A percentile compares a stretch with the other conserved stretches of the same genome.
Conservation (phyloP, 2,797 vertebrate genomes). For the Linurgus olivaceus region DNA sequence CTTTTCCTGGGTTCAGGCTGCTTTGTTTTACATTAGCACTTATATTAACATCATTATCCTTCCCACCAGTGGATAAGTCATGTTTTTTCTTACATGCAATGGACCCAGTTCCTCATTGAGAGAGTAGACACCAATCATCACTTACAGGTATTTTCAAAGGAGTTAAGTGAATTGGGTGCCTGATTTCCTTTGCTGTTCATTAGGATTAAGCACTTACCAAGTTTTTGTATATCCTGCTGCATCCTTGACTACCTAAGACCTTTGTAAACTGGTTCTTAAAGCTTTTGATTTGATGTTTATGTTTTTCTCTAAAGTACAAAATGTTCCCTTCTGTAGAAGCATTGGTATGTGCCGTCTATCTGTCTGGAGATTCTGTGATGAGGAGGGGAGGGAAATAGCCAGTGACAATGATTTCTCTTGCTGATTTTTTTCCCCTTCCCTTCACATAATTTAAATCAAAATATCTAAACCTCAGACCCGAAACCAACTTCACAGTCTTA, state of each 20-base stretch:
- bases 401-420: slow-evolving; percentile 26
- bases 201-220: background rate
- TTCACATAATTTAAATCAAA: slow-evolving; percentile 34
- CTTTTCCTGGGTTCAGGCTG: background rate
- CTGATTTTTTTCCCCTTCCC: background rate
- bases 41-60: slow-evolving; percentile 23
- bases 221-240: background rate
- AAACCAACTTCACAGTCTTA: slow-evolving; percentile 68
- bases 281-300: slow-evolving; percentile 58
- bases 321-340: slow-evolving; percentile 13
- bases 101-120: fast-evolving
- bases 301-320: slow-evolving; percentile 52
- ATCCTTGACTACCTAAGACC: slow-evolving; percentile 14
- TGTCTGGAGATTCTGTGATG: background rate
- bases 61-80: background rate
- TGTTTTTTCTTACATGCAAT: background rate
- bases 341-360: background rate
- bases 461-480: slow-evolving; percentile 68
- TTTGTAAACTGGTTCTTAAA: background rate
- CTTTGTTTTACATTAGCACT: slow-evolving; percentile 38
- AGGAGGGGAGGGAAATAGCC: slow-evolving; percentile 15
- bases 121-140: background rate
- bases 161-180: background rate
- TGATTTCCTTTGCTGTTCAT: background rate
- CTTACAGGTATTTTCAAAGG: background rate